Percentiles rank a stretch among this genome's conserved stretches.
phyloP scores from a whole-genome alignment of 2,113 vertebrate genomes.

The Drymodes brunneopygia region DNA sequence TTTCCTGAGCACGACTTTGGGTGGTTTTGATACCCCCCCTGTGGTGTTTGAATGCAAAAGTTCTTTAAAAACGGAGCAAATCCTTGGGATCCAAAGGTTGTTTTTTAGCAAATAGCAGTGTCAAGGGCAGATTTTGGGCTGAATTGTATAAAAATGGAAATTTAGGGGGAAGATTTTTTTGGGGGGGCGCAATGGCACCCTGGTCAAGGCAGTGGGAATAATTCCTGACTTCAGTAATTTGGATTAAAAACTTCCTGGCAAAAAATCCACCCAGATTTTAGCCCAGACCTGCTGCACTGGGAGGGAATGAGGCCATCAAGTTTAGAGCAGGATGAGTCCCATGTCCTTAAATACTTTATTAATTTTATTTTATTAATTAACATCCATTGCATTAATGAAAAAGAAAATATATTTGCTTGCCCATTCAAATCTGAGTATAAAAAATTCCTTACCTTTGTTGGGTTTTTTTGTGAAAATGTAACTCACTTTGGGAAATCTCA shows the following conservation, averaged over 20 bases:
- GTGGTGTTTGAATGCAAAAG: neutral
- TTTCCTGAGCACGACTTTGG: fast-evolving
- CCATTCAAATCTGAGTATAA: neutral
- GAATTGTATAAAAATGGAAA: neutral
- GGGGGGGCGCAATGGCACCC: neutral
- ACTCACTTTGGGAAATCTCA: neutral
- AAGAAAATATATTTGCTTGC: neutral
- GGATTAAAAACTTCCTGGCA: neutral
- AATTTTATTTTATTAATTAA: neutral
- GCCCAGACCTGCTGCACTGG: neutral
- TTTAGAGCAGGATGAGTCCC: neutral
- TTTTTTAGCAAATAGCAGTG: neutral
- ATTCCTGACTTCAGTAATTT: neutral
- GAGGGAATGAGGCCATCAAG: neutral
- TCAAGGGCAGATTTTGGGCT: neutral
- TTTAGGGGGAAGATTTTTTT: neutral
- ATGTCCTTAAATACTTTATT: neutral
- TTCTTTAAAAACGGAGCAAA: neutral
- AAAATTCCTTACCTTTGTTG: neutral
- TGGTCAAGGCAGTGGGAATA: neutral
- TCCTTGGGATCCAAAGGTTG: neutral
- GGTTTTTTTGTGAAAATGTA: neutral
- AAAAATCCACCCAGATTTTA: neutral
- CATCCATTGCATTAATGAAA: neutral
- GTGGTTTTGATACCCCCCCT: fast-evolving